Percentiles rank a stretch among this genome's conserved stretches.
phyloP scores from a whole-genome alignment of 2,113 vertebrate species.

The Malurus cyaneus region DNA sequence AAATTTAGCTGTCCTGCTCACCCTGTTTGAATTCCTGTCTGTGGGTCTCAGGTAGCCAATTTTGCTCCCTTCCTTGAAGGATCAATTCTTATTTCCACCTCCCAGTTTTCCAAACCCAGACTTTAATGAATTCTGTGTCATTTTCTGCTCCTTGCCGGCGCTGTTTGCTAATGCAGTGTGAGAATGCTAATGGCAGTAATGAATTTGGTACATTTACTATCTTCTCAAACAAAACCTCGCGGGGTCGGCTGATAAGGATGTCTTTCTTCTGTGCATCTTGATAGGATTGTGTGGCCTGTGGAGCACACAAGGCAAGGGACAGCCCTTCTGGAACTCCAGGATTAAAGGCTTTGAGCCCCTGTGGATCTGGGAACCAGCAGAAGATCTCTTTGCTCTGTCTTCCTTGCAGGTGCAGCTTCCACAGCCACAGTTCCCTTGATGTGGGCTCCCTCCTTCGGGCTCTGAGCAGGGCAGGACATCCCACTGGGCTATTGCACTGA shows the following conservation, averaged over 20 bases:
- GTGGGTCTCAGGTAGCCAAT: neutral
- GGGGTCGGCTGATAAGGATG: neutral
- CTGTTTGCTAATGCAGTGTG: slow-evolving; percentile 12
- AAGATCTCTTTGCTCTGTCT: neutral
- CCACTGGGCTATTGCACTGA: neutral
- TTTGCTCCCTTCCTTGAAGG: neutral
- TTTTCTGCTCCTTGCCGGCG: neutral
- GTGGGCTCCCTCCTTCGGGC: neutral
- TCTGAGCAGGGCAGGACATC: neutral
- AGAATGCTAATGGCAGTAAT: slow-evolving; percentile 35
- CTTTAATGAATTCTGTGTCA: neutral
- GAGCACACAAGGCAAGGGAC: neutral
- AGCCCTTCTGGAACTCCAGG: neutral
- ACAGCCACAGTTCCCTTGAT: neutral
- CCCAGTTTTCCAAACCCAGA: neutral
- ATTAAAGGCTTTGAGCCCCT: neutral
- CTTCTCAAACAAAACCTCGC: neutral
- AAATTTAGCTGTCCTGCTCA: neutral
- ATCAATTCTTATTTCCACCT: neutral
- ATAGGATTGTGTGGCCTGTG: neutral
- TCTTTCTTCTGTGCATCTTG: neutral
- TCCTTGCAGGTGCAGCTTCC: neutral
- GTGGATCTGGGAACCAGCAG: neutral
- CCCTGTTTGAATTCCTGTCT: neutral
- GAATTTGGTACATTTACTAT: neutral